Conservation (phyloP, 1,140 invertebrate species). For the Streblospio benedicti region DNA sequence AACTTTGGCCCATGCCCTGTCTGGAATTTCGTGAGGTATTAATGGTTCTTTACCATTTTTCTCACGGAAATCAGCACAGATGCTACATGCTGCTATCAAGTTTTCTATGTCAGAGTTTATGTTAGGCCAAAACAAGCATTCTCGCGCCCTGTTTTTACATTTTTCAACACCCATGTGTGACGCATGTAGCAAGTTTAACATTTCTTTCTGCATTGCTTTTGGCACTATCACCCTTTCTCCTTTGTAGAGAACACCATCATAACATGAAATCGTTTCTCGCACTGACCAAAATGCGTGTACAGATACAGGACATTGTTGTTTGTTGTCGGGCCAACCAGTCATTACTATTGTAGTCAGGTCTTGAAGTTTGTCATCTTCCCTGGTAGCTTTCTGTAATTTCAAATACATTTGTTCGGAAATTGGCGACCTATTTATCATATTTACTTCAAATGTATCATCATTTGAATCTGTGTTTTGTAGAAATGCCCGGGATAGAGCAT, state of each 20-base stretch:
- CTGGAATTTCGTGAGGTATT: too few species aligned
- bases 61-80: too few species aligned
- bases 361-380: not conserved
- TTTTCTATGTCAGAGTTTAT: too few species aligned
- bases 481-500: constrained; percentile 20
- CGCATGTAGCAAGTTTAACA: too few species aligned
- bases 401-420: not conserved
- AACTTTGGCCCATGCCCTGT: too few species aligned
- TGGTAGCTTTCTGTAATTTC: not conserved
- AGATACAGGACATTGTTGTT: too few species aligned
- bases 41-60: too few species aligned
- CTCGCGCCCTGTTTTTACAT: too few species aligned
- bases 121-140: too few species aligned
- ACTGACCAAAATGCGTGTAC: not conserved
- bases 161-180: too few species aligned
- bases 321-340: not conserved
- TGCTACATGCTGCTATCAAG: too few species aligned
- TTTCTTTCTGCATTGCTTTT: too few species aligned
- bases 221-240: not conserved
- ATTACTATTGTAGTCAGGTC: not conserved
- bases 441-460: not conserved
- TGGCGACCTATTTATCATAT: not conserved
- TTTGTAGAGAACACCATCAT: not conserved
- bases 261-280: not conserved
- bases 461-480: not conserved